phyloP scores from a whole-genome alignment of 2,797 vertebrate genomes.

The Mus minutoides region DNA sequence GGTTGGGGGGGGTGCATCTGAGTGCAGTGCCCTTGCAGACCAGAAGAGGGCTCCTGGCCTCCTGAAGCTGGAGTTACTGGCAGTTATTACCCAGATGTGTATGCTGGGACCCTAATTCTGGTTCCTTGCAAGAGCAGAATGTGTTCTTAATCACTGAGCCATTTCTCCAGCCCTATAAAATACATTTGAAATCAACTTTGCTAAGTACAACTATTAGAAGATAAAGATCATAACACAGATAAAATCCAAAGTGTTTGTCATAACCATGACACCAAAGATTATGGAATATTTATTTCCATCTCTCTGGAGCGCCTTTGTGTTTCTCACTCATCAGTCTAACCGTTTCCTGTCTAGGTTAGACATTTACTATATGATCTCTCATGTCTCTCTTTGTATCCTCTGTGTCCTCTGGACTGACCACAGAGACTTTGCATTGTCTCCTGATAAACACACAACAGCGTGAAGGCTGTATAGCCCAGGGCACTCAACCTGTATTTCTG shows the following conservation, averaged over 20 bases:
- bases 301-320: not conserved
- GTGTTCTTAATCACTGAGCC: not conserved
- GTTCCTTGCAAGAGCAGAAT: no score
- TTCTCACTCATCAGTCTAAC: not conserved
- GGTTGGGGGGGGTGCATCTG: no score
- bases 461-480: not conserved
- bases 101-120: not conserved
- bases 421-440: not conserved
- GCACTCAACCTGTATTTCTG: not conserved
- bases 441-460: not conserved
- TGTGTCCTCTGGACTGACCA: not conserved
- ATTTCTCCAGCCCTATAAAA: not conserved
- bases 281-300: not conserved
- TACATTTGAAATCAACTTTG: conserved; percentile 15
- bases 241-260: not conserved
- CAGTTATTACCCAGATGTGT: not conserved
- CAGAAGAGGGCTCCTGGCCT: not conserved
- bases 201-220: not conserved
- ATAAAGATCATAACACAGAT: not conserved
- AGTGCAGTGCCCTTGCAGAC: not conserved
- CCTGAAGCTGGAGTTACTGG: not conserved
- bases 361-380: no score
- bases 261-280: not conserved
- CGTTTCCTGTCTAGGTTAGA: not conserved
- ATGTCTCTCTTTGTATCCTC: not conserved